phyloP scores from a whole-genome alignment of 37 sponge, comb jelly and placozoan species.

The Lycopodina hypogea region DNA sequence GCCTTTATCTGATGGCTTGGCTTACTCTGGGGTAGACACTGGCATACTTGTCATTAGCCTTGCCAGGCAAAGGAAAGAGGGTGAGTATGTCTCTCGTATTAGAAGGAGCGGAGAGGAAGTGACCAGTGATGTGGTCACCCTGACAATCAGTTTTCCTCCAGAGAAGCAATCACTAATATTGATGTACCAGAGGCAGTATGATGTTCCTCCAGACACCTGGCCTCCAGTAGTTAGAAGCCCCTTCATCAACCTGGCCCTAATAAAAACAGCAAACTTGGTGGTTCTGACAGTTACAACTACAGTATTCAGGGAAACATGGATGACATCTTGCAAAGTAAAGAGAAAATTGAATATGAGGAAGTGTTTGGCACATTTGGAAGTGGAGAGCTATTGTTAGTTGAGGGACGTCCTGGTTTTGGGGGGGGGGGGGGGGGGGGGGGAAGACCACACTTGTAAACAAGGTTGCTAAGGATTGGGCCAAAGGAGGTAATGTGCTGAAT shows the following conservation, averaged over 20 bases:
- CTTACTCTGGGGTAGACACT: neutral
- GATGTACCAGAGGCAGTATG: neutral
- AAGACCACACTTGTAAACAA: slow-evolving; percentile 33
- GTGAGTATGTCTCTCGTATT: neutral
- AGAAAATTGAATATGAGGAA: neutral
- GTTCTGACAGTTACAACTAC: neutral
- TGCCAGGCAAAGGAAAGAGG: neutral
- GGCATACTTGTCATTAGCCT: neutral
- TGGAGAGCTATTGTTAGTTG: slow-evolving; percentile 1
- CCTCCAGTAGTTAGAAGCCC: neutral
- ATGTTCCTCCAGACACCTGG: slow-evolving; percentile 15
- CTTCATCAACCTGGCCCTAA: slow-evolving; percentile 17
- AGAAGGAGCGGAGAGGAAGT: neutral
- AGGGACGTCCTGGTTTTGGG: slow-evolving; percentile 30
- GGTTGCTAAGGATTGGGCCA: slow-evolving; percentile 17
- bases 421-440: too few relatives aligned
- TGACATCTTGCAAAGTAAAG: slow-evolving; percentile 2
- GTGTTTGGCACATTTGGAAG: neutral
- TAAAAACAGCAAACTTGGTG: too few relatives aligned
- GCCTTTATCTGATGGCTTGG: neutral
- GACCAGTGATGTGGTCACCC: neutral
- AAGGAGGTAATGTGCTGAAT: neutral
- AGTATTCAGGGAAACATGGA: slow-evolving; percentile 1
- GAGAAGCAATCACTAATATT: neutral
- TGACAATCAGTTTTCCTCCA: neutral